phyloP scores from a whole-genome alignment of 1,140 invertebrate species.

The Sarcophaga peregrina region DNA sequence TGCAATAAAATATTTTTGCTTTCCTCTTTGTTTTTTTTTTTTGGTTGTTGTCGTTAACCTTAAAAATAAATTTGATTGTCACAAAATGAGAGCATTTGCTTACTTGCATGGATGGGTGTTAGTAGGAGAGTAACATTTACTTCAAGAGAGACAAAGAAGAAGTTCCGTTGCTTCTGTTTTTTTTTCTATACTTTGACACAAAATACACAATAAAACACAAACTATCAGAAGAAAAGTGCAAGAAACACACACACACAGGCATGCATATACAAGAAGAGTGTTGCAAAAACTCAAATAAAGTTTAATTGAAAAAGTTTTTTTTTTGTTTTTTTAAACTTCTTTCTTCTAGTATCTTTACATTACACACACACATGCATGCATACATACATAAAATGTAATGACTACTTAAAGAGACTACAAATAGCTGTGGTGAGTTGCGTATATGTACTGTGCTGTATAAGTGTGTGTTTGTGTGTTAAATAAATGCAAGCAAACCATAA shows the following conservation, averaged over 20 bases:
- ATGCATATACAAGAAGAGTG: neutral
- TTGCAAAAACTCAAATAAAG: constrained; percentile 34
- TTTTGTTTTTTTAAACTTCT: too few relatives aligned
- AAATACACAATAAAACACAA: neutral
- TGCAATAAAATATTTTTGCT: too few relatives aligned
- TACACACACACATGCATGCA: neutral
- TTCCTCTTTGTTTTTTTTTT: neutral
- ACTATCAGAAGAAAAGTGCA: neutral
- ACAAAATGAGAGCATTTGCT: neutral
- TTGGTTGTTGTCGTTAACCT: neutral
- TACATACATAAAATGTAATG: too few relatives aligned
- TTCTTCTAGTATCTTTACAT: neutral
- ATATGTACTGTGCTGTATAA: too few relatives aligned
- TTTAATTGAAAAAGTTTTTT: constrained; percentile 41
- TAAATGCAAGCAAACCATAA: too few relatives aligned
- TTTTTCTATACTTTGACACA: constrained; percentile 14
- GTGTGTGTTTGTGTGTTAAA: too few relatives aligned
- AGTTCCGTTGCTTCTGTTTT: too few relatives aligned
- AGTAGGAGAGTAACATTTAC: neutral
- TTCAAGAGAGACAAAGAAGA: neutral
- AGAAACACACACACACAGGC: neutral
- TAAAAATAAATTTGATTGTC: constrained; percentile 24
- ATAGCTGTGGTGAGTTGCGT: too few relatives aligned
- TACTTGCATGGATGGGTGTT: neutral
- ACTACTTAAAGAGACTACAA: too few relatives aligned